These are phyloP conservation scores for Embidobia sp. DNA, from an alignment of 2,888 invertebrate species.

Conservation along the genomic window DNA sequence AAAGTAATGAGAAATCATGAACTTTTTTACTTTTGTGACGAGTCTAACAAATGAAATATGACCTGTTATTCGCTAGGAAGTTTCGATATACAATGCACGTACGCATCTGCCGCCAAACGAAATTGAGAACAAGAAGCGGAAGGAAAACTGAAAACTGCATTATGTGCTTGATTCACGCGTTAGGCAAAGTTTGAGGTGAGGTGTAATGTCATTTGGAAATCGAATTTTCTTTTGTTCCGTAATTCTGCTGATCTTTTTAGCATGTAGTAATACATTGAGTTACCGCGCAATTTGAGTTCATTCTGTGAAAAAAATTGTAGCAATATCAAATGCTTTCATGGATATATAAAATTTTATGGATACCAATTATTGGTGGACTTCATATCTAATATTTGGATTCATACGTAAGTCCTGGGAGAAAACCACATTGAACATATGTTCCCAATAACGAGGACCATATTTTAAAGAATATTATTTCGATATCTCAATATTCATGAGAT, in stretches of 20 bases:
- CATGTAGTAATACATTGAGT: constrained; percentile 11
- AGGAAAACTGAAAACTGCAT: constrained; percentile 60
- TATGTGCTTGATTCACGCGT: constrained; percentile 59
- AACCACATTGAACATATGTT: constrained; percentile 25
- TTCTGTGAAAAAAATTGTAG: constrained; percentile 2
- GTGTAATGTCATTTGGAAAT: constrained; percentile 49
- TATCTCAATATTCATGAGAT: constrained; percentile 51
- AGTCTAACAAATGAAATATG: constrained; percentile 58
- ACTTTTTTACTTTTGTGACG: constrained; percentile 35
- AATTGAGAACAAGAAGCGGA: constrained; percentile 69
- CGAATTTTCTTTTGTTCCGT: constrained; percentile 32
- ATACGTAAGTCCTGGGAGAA: constrained; percentile 6
- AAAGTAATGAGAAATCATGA: constrained; percentile 40
- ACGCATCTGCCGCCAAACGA: constrained; percentile 71
- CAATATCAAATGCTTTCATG: no score
- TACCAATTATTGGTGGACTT: constrained; percentile 16
- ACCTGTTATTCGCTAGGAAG: constrained; percentile 40
- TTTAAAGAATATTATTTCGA: constrained; percentile 40
- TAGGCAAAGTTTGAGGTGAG: constrained; percentile 43
- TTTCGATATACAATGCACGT: constrained; percentile 71
- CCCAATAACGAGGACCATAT: constrained; percentile 35
- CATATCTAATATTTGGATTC: constrained; percentile 31
- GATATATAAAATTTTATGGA: no score
- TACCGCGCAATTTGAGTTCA: constrained; percentile 6
- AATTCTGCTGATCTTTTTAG: constrained; percentile 32